Base-by-base conservation (phyloP, 2,888 invertebrate genomes). In the Unio delphinus region DNA sequence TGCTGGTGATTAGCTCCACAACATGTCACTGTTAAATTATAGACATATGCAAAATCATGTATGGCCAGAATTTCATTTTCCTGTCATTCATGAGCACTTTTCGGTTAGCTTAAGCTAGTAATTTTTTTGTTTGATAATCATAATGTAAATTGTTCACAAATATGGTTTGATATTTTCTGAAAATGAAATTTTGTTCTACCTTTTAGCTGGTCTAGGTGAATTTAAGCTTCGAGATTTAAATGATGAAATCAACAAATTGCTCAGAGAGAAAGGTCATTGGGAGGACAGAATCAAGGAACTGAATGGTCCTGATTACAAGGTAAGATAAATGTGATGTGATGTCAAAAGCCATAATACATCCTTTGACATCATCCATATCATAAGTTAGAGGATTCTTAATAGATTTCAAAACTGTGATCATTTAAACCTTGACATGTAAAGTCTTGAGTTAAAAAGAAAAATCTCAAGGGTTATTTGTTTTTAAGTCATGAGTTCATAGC, bases 171-270 rank as follows among this genome's bases (percentile, higher is more conserved):
- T 28, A 18, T 18, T 20, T 65, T 20, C 26, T 34, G 64, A 58
- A 20, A 61, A 54, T 61, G 20, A 28, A 54, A 11, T 64, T n/a
- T 23, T 64, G n/a, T 64, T 55, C 54, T 72, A 72, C 72, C 72
- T 89, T 89, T 15, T 82, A 94, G 95, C 99, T 79, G 99, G 99
- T 70, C 92, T 99, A n/a, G 99, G 99, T 4, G 99, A 99, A 91
- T 99, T 98, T 89, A 94, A 98, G 34, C 96, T 99, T 77, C 93
- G 99, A 23, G 99, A 99, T 89, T 91, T 99, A 30, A 99, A 99
- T 90, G 99, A 99, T 91, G 99, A 99, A 91, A 99, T 99, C 81
- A 99, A 99, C 91, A 99, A 99, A 91, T 90, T 99, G 76, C 92
- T 99, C 72, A 92, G 98, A 63, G 97, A 99, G 88, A 98, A 98